Evolutionary conservation across 2,888 invertebrate genomes (phyloP), one percentile per base, ranked within the genome.

Genomic region (Scotopteryx bipunctaria): DNA sequence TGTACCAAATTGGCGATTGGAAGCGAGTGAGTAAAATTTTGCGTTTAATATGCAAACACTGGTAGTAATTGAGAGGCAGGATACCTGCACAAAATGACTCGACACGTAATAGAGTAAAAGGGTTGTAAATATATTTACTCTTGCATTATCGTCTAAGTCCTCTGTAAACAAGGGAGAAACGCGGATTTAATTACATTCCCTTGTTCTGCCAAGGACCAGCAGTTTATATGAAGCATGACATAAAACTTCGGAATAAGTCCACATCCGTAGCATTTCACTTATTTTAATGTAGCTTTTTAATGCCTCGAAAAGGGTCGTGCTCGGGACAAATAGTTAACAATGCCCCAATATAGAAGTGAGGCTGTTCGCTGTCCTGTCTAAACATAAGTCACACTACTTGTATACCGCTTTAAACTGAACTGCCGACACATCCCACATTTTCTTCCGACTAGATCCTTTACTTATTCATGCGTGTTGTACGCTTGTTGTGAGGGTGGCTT

Each of bases 111-210:
- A 64, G 63, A 66, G 59, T 59, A 49, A 61, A 65, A 69, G 69
- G 71, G 66, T 67, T 69, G 64, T 69, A 77, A 74, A 78, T 77
- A 73, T 78, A 73, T 79, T 78, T 78, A 70, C 75, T 56, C 64
- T 62, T 64, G 70, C 68, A 78, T 76, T 75, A 75, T 73, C 72
- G 67, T 72, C 73, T 66, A 69, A 75, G 73, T 73, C 78, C 76
- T 78, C 53, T 68, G 62, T 73, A 82, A 83, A 81, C 78, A 81
- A 66, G 64, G 69, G 67, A 63, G 66, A 67, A 70, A 62, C 67
- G 66, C 59, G 61, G 70, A 67, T 74, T 76, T 79, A 78, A 83
- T 81, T 78, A 78, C 68, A 73, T 71, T 63, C 66, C 66, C 65
- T 59, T 41, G 29, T 29, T 43, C 19, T 29, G 62, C 61, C 64